These are phyloP conservation scores for Calephelis nemesis DNA, from an alignment of 1,140 invertebrate species.

Conservation along the genomic window DNA sequence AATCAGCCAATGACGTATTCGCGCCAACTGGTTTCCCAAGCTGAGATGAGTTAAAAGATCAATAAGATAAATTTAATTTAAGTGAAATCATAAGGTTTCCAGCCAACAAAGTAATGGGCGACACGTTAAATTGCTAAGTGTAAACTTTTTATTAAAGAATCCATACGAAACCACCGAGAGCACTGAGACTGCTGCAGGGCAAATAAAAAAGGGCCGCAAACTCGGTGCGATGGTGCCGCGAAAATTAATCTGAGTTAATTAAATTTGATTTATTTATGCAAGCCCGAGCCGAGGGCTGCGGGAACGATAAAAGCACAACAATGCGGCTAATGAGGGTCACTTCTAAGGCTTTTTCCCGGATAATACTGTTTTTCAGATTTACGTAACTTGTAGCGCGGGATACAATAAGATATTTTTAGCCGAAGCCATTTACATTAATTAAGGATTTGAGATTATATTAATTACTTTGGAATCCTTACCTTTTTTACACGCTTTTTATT, in stretches of 20 bases:
- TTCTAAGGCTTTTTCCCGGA: conserved; percentile 64
- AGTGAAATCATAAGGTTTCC: conserved; percentile 55
- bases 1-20: neutral
- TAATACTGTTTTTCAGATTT: conserved; percentile 63
- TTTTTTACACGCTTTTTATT: too few species aligned
- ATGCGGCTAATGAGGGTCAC: conserved; percentile 68
- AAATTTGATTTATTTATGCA: conserved; percentile 75
- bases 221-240: conserved; percentile 52
- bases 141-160: conserved; percentile 76
- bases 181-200: conserved; percentile 54
- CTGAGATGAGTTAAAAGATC: conserved; percentile 42
- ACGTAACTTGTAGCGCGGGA: conserved; percentile 35
- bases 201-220: conserved; percentile 63
- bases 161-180: conserved; percentile 53
- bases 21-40: conserved; percentile 3
- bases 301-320: conserved; percentile 67
- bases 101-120: conserved; percentile 41
- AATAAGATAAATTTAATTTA: conserved; percentile 52
- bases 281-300: conserved; percentile 43
- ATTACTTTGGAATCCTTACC: neutral
- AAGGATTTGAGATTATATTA: conserved; percentile 16
- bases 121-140: conserved; percentile 63
- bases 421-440: conserved; percentile 10
- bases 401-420: conserved; percentile 13
- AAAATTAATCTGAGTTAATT: conserved; percentile 76